Conservation (phyloP, 2,888 invertebrate genomes). For the Brachynemurus nebulosus region DNA sequence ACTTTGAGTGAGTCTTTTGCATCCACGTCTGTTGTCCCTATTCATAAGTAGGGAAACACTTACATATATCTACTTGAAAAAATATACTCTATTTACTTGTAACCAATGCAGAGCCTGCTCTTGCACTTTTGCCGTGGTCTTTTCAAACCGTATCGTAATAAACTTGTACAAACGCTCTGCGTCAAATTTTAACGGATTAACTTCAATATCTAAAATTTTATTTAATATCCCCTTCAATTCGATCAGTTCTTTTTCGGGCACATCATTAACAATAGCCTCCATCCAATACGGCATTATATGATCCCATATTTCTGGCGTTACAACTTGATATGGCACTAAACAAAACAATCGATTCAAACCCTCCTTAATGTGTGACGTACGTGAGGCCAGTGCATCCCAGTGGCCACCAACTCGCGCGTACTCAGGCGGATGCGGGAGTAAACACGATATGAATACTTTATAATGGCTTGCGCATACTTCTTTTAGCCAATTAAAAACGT, state of each 20-base stretch:
- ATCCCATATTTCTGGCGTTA: constrained; percentile 94
- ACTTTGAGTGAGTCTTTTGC: too few species aligned
- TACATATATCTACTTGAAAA: too few species aligned
- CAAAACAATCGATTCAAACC: constrained; percentile 90
- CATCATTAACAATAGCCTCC: constrained; percentile 89
- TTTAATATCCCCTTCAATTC: constrained; percentile 73
- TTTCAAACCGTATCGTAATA: constrained; percentile 70
- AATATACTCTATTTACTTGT: too few species aligned
- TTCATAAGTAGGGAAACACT: too few species aligned
- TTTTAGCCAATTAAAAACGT: constrained; percentile 85
- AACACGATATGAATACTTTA: constrained; percentile 80
- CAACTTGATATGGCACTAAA: constrained; percentile 93
- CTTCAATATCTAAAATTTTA: constrained; percentile 93
- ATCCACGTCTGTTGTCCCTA: too few species aligned
- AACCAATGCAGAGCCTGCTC: constrained; percentile 83
- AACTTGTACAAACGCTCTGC: constrained; percentile 93
- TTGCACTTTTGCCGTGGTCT: constrained; percentile 67
- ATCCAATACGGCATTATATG: constrained; percentile 99
- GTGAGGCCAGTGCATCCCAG: constrained; percentile 79
- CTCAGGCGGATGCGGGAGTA: constrained; percentile 92
- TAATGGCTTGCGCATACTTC: constrained; percentile 73
- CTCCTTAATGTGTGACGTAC: constrained; percentile 86
- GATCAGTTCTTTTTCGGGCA: constrained; percentile 72
- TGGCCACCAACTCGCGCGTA: constrained; percentile 92
- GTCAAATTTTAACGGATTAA: constrained; percentile 88